phyloP scores from a whole-genome alignment of 2,113 vertebrate genomes.

The Mus musculus region DNA sequence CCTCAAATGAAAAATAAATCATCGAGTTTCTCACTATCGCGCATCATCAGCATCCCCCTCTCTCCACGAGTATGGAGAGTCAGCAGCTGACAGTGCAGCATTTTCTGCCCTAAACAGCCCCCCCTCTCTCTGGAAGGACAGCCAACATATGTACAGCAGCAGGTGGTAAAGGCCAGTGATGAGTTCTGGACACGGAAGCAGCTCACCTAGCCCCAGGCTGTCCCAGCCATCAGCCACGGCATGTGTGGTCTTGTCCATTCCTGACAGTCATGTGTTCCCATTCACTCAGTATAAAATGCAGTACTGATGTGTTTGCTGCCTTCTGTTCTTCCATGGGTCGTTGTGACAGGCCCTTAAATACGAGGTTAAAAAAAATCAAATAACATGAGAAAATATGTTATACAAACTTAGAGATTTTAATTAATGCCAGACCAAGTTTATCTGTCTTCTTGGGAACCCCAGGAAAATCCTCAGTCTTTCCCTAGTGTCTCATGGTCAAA shows the following conservation, averaged over 20 bases:
- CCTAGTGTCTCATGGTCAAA: background rate
- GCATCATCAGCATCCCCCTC: background rate
- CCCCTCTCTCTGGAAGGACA: background rate
- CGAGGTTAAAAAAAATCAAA: conserved; percentile 23
- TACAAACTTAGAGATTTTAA: conserved; percentile 6
- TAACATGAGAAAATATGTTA: background rate
- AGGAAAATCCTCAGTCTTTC: background rate
- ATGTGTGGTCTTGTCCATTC: background rate
- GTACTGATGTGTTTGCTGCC: background rate
- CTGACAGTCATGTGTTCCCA: background rate
- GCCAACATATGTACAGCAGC: background rate
- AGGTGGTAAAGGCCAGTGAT: background rate
- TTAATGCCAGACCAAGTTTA: background rate
- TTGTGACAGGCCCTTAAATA: background rate
- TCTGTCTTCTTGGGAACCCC: conserved; percentile 11
- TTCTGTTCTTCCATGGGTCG: background rate
- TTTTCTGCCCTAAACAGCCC: background rate
- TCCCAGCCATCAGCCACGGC: background rate
- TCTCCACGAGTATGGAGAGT: background rate
- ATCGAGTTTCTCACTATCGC: background rate
- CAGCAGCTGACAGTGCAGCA: background rate
- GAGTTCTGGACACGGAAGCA: background rate
- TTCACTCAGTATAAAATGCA: background rate
- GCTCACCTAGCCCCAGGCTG: background rate
- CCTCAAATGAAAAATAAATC: background rate